Percentiles rank a stretch among this genome's conserved stretches.
phyloP scores from a whole-genome alignment of 1,140 invertebrate species.

The Apocrypta bakeri region DNA sequence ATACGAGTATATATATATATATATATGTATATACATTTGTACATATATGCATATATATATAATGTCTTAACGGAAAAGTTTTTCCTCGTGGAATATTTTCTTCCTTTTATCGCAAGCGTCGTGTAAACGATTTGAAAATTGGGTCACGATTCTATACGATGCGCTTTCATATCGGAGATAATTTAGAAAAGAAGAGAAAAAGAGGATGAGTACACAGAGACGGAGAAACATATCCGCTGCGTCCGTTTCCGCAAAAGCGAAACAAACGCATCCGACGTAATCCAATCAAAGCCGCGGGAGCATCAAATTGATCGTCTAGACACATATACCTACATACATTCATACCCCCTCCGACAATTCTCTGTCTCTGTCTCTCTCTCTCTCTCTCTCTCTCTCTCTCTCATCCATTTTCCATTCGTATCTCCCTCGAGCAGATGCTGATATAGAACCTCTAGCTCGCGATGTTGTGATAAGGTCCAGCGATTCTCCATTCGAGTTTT shows the following conservation, averaged over 20 bases:
- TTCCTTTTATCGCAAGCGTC: not conserved
- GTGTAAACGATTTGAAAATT: not conserved
- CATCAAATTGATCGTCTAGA: conserved; percentile 56
- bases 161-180: not conserved
- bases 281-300: conserved; percentile 36
- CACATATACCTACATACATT: not conserved
- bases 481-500: conserved; percentile 1
- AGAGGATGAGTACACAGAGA: not conserved
- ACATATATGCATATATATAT: not conserved
- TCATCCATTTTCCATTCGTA: not conserved
- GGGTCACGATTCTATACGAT: not conserved
- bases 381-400: not conserved
- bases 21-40: conserved; percentile 11
- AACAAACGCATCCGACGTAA: conserved; percentile 15
- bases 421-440: not conserved
- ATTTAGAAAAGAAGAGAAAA: not conserved
- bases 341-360: not conserved
- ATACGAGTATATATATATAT: too few species aligned
- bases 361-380: not conserved
- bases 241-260: not conserved
- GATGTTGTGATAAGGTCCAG: conserved; percentile 41
- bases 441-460: not conserved
- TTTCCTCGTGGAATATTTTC: not conserved
- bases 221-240: too few species aligned
- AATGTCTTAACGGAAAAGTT: not conserved